A percentile compares a stretch with the other conserved stretches of the same genome.
These are phyloP conservation scores for Lycocerus yunnanus DNA, from an alignment of 2,888 invertebrate species.

Conservation along the genomic window DNA sequence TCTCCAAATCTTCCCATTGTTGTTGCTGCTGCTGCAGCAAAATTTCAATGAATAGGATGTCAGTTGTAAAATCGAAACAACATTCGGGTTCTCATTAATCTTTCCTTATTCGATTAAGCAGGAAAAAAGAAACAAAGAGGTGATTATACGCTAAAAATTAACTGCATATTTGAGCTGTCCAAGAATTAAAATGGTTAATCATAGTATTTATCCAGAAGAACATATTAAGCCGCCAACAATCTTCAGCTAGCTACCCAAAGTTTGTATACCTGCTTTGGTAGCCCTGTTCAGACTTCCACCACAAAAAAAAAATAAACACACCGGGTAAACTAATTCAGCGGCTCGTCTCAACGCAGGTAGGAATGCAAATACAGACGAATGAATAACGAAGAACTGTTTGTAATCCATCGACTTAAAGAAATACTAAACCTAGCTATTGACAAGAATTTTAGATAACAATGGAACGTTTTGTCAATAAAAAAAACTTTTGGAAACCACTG, in stretches of 20 bases:
- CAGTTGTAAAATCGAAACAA: not conserved
- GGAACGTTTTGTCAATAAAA: not conserved
- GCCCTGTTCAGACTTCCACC: not conserved
- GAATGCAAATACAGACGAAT: conserved; percentile 28
- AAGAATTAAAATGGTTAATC: conserved; percentile 25
- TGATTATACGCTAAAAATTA: not conserved
- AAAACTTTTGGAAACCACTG: not conserved
- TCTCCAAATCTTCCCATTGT: not conserved
- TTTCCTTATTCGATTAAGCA: not conserved
- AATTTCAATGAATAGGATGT: not conserved
- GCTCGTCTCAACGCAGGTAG: conserved; percentile 18
- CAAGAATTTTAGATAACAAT: not conserved
- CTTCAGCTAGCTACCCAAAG: not conserved
- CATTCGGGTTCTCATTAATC: not conserved
- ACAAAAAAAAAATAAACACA: conserved; percentile 14
- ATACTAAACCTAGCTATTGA: not conserved
- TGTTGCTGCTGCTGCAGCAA: too few relatives aligned
- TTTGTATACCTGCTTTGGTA: not conserved
- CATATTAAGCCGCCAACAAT: not conserved
- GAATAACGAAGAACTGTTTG: not conserved
- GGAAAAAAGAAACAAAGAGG: not conserved
- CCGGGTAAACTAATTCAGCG: conserved; percentile 10
- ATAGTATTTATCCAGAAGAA: conserved; percentile 23
- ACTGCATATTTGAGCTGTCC: conserved; percentile 11
- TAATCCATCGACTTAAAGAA: not conserved